A percentile compares a stretch with the other conserved stretches of the same genome.
These are phyloP conservation scores for Misgurnus mizolepis DNA, from an alignment of 2,113 vertebrate species.

Conservation along the genomic window DNA sequence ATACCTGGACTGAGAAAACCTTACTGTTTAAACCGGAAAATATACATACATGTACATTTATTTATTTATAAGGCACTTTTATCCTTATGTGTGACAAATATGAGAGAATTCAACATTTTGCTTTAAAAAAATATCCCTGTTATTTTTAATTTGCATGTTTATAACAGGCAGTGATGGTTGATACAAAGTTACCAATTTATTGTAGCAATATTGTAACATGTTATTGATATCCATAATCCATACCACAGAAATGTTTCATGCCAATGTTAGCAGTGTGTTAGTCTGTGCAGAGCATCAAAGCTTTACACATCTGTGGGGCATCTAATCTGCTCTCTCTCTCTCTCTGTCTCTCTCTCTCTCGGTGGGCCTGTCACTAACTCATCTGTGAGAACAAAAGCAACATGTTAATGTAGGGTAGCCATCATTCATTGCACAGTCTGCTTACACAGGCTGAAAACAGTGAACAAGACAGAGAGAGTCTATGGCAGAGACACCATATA, in stretches of 20 bases:
- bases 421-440: conserved; percentile 75
- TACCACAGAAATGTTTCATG: too few relatives aligned
- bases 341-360: conserved; percentile 14
- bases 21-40: too few relatives aligned
- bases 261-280: not conserved
- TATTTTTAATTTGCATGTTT: not conserved
- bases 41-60: too few relatives aligned
- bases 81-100: too few relatives aligned
- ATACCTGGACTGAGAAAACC: too few relatives aligned
- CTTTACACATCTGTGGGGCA: not conserved
- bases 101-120: too few relatives aligned
- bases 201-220: too few relatives aligned
- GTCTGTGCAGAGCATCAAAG: not conserved
- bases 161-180: not conserved
- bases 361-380: conserved; percentile 76
- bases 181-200: too few relatives aligned
- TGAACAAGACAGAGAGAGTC: not conserved
- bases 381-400: conserved; percentile 74
- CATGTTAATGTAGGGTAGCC: conserved; percentile 80
- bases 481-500: conserved; percentile 12
- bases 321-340: not conserved
- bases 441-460: conserved; percentile 28
- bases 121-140: not conserved
- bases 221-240: too few relatives aligned
- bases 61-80: too few relatives aligned